phyloP scores from a whole-genome alignment of 1,140 invertebrate genomes.

The Drosophila santomea region DNA sequence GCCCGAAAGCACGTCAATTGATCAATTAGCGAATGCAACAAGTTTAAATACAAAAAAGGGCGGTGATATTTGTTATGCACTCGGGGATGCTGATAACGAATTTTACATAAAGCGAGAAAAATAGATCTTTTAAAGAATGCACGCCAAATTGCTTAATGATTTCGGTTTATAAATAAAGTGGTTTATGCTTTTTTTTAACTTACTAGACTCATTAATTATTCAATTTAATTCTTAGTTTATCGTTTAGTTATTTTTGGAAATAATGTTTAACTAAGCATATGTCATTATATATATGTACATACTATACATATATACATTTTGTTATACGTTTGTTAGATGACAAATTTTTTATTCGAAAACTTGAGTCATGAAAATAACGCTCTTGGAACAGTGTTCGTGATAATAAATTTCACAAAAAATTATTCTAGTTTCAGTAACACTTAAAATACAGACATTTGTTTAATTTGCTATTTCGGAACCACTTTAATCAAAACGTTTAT shows the following conservation, averaged over 20 bases:
- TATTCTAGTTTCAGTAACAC: too few species aligned
- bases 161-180: not conserved
- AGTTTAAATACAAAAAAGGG: slow-evolving; percentile 14
- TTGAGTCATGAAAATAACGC: not conserved
- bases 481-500: not conserved
- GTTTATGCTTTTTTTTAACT: too few species aligned
- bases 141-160: not conserved
- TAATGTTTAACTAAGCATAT: too few species aligned
- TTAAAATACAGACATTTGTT: too few species aligned
- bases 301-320: too few species aligned
- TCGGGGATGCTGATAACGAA: slow-evolving; percentile 7
- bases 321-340: too few species aligned
- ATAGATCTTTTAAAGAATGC: not conserved
- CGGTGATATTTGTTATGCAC: slow-evolving; percentile 13
- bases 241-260: too few species aligned
- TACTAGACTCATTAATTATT: too few species aligned
- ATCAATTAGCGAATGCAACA: slow-evolving; percentile 70
- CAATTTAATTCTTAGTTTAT: too few species aligned
- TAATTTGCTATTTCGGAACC: not conserved
- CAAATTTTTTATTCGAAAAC: not conserved
- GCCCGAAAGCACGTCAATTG: slow-evolving; percentile 58
- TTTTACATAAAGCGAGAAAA: slow-evolving; percentile 6
- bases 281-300: not conserved
- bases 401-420: not conserved
- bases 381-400: not conserved